Conservation (phyloP, 2,113 vertebrate species). For the Poecile atricapillus region DNA sequence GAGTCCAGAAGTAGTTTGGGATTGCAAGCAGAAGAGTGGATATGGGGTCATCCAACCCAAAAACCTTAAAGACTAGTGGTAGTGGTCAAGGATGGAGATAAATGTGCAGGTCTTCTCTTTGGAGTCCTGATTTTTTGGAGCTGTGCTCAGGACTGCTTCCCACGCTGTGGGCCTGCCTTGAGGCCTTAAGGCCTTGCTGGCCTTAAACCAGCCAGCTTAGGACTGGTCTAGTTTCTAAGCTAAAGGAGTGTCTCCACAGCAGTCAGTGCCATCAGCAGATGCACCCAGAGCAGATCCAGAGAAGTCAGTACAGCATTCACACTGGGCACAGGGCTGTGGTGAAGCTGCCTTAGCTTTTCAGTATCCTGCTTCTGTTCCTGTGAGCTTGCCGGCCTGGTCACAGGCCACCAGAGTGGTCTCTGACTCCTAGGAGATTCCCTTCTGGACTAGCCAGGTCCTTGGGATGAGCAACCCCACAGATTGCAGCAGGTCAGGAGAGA, state of each 20-base stretch:
- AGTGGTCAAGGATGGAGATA: not conserved
- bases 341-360: not conserved
- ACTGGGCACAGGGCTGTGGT: not conserved
- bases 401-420: not conserved
- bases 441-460: not conserved
- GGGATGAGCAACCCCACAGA: not conserved
- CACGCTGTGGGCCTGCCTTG: not conserved
- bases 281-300: not conserved
- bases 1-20: not conserved
- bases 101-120: not conserved
- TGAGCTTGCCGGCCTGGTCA: not conserved
- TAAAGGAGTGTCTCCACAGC: not conserved
- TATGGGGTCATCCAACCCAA: not conserved
- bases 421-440: not conserved
- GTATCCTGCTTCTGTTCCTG: not conserved
- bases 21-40: not conserved
- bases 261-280: not conserved
- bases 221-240: not conserved
- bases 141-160: not conserved
- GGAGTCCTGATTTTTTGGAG: not conserved
- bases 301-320: not conserved
- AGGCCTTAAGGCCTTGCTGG: not conserved
- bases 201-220: not conserved
- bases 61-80: not conserved
- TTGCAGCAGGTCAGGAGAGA: not conserved